phyloP scores from a whole-genome alignment of 2,797 vertebrate species.

The Nannoperca australis region DNA sequence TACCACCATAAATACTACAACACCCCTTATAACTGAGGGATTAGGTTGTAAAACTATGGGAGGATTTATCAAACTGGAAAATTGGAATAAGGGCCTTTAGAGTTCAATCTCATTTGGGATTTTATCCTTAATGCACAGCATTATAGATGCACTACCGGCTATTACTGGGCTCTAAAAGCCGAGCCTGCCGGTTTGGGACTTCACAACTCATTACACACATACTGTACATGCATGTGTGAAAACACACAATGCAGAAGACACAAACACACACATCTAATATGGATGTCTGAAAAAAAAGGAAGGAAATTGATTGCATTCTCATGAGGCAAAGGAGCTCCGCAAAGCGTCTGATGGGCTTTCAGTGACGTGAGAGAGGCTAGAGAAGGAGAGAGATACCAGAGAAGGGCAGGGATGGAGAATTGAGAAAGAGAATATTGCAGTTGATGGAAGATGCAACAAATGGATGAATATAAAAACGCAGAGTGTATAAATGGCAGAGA shows the following conservation, averaged over 20 bases:
- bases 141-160: constrained; percentile 48
- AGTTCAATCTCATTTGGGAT: constrained; percentile 63
- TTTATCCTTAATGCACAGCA: constrained; percentile 52
- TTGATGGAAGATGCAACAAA: constrained; percentile 50
- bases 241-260: constrained; percentile 23
- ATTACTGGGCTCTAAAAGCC: constrained; percentile 59
- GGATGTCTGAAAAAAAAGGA: constrained; percentile 29
- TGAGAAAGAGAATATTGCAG: constrained; percentile 28
- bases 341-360: constrained; percentile 57
- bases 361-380: constrained; percentile 32
- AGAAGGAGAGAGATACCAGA: constrained; percentile 38
- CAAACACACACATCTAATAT: constrained; percentile 35
- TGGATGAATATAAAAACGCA: constrained; percentile 36
- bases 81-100: constrained; percentile 52
- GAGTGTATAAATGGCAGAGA: constrained; percentile 35
- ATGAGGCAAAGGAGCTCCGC: constrained; percentile 57
- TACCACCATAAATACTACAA: constrained; percentile 71
- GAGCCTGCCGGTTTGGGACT: constrained; percentile 28
- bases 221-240: constrained; percentile 12
- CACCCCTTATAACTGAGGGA: constrained; percentile 45
- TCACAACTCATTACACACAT: constrained; percentile 20
- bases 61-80: constrained; percentile 53
- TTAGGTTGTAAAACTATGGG: constrained; percentile 61
- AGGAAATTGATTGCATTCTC: constrained; percentile 69
- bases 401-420: constrained; percentile 8